A percentile compares a stretch with the other conserved stretches of the same genome.
phyloP scores from a whole-genome alignment of 2,113 vertebrate genomes.

The Sander vitreus region DNA sequence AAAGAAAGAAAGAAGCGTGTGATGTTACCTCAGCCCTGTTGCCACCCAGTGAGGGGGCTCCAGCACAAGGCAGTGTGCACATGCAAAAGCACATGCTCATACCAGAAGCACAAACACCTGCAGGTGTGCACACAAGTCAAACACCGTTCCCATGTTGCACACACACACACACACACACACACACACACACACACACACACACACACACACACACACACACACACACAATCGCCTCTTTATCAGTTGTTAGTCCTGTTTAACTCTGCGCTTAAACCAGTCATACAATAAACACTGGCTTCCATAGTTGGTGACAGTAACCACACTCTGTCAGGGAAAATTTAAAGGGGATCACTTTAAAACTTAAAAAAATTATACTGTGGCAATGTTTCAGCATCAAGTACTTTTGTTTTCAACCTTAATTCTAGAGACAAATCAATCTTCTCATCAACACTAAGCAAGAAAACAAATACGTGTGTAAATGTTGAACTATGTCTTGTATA shows the following conservation, averaged over 20 bases:
- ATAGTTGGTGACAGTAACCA: neutral
- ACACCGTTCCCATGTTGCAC: constrained; percentile 1
- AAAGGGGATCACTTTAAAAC: neutral
- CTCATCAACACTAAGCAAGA: neutral
- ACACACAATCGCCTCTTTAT: constrained; percentile 16
- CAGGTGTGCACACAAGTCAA: constrained; percentile 40
- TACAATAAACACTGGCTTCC: neutral
- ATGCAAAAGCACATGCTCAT: constrained; percentile 51
- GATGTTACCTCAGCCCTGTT: constrained; percentile 73
- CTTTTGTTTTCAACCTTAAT: neutral
- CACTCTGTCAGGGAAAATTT: neutral
- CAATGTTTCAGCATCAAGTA: neutral
- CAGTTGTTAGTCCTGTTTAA: constrained; percentile 1
- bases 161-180: neutral
- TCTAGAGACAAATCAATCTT: neutral
- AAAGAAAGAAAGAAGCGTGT: constrained; percentile 37
- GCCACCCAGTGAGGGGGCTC: constrained; percentile 72
- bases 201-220: neutral
- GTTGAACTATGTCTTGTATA: neutral
- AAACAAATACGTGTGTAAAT: neutral
- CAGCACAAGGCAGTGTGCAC: constrained; percentile 41
- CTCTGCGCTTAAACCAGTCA: constrained; percentile 2
- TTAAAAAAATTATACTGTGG: neutral
- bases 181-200: too few relatives aligned
- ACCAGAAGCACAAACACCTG: constrained; percentile 44